phyloP scores from a whole-genome alignment of 2,797 vertebrate genomes.

The Sebastes miniatus region DNA sequence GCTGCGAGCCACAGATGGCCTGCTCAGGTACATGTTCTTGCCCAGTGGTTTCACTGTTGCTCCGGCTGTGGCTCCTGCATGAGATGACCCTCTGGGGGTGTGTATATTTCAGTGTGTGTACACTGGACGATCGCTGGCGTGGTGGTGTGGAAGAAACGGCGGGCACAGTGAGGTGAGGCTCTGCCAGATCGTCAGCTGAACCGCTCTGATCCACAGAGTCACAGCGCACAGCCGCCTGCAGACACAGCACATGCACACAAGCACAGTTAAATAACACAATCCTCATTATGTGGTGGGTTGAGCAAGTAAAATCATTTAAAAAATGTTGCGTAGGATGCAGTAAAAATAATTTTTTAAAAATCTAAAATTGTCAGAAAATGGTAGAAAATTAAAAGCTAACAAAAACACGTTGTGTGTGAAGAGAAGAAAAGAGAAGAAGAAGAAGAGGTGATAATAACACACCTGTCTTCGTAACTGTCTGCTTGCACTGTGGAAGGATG shows the following conservation, averaged over 20 bases:
- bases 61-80: constrained; percentile 56
- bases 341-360: background rate
- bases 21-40: constrained; percentile 48
- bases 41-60: constrained; percentile 56
- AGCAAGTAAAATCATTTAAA: background rate
- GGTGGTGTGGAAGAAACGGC: constrained; percentile 59
- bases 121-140: constrained; percentile 70
- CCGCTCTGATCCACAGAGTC: constrained; percentile 75
- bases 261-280: background rate
- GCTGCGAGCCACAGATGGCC: constrained; percentile 25
- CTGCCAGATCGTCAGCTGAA: constrained; percentile 63
- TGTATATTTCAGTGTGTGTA: constrained; percentile 70
- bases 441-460: background rate
- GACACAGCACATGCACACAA: constrained; percentile 12
- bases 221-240: constrained; percentile 69
- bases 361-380: background rate
- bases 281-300: background rate
- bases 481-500: constrained; percentile 70
- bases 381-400: background rate
- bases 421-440: background rate
- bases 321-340: background rate
- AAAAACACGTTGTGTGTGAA: background rate
- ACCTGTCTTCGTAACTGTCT: constrained; percentile 90
- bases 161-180: constrained; percentile 62
- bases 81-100: constrained; percentile 75